A percentile compares a stretch with the other conserved stretches of the same genome.
Evolutionary conservation across 2,113 vertebrate species (phyloP).

Genomic region (Daphoenositta chrysoptera): DNA sequence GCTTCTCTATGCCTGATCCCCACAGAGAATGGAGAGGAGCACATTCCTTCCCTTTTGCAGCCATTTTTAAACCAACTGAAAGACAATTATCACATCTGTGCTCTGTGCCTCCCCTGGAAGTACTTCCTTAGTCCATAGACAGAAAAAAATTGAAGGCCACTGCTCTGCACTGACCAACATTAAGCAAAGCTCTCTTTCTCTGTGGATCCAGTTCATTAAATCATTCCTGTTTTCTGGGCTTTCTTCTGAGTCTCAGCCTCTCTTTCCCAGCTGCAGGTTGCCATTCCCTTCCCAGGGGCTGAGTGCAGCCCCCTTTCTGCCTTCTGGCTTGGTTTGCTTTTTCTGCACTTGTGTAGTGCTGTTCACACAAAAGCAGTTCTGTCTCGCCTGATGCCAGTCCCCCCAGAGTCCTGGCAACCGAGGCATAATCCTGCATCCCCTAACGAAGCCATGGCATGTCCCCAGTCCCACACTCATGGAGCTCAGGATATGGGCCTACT

Average conservation of each 20-base stretch:
- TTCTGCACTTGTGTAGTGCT: too few relatives aligned
- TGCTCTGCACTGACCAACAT: neutral
- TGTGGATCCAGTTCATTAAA: neutral
- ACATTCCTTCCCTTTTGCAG: neutral
- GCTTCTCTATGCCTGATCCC: neutral
- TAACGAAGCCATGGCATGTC: too few relatives aligned
- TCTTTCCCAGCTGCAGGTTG: neutral
- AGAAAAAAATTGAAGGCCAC: neutral
- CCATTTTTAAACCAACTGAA: neutral
- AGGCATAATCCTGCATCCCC: too few relatives aligned
- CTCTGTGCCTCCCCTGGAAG: neutral
- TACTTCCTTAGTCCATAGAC: neutral
- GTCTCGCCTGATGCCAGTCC: too few relatives aligned
- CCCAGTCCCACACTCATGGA: too few relatives aligned
- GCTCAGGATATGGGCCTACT: too few relatives aligned
- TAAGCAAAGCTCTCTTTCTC: neutral
- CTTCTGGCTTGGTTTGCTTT: too few relatives aligned
- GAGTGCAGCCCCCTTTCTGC: too few relatives aligned
- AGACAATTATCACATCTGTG: neutral
- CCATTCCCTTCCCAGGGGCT: too few relatives aligned
- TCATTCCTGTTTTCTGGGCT: neutral
- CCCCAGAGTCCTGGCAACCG: too few relatives aligned
- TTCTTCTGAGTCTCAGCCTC: neutral
- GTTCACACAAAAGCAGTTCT: too few relatives aligned
- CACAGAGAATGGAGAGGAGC: neutral